Conservation (phyloP, 1,140 invertebrate genomes). For the Bombus superbus region DNA sequence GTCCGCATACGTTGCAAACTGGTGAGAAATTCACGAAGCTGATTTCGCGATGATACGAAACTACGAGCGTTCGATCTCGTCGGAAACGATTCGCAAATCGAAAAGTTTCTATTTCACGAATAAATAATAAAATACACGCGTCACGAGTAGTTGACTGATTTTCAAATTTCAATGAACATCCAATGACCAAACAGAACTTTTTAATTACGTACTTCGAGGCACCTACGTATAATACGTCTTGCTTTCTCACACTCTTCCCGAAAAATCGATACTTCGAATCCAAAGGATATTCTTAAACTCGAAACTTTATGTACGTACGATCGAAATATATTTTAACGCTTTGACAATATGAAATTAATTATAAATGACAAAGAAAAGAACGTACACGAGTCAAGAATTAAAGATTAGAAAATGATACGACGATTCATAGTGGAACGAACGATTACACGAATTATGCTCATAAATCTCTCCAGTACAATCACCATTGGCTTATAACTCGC, state of each 20-base stretch:
- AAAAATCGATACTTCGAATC: neutral
- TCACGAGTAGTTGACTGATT: neutral
- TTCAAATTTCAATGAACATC: neutral
- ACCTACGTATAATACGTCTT: neutral
- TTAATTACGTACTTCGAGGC: too few relatives aligned
- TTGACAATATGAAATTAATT: too few relatives aligned
- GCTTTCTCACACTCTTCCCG: neutral
- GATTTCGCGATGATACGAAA: neutral
- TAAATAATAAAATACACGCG: neutral
- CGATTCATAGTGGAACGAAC: constrained; percentile 12
- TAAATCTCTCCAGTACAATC: neutral
- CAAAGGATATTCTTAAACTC: neutral
- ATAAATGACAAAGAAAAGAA: neutral
- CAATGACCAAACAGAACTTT: neutral
- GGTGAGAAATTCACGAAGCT: neutral
- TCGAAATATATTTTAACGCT: too few relatives aligned
- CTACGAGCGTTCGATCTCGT: neutral
- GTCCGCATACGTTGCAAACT: too few relatives aligned
- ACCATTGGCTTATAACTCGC: too few relatives aligned
- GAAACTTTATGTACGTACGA: too few relatives aligned
- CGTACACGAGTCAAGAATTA: too few relatives aligned
- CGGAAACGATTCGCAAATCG: neutral
- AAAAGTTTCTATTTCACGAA: neutral
- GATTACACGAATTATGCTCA: neutral
- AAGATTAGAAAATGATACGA: too few relatives aligned